phyloP scores from a whole-genome alignment of 2,113 vertebrate species.

The Ictidomys tridecemlineatus region DNA sequence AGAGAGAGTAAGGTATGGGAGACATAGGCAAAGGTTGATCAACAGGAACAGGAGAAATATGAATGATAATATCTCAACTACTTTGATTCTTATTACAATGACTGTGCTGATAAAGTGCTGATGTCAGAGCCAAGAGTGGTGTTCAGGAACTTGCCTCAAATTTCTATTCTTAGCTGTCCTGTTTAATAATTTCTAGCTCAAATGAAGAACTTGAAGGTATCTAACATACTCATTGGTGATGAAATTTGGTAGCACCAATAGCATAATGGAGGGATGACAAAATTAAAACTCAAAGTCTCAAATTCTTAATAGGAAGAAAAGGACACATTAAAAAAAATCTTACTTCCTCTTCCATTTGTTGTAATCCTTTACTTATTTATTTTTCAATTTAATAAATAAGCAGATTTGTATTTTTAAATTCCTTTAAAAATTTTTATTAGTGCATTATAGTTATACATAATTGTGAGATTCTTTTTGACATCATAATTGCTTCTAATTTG shows the following conservation, averaged over 20 bases:
- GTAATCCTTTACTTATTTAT: not conserved
- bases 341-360: not conserved
- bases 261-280: not conserved
- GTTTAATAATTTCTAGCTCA: not conserved
- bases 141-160: not conserved
- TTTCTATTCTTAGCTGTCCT: not conserved
- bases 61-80: not conserved
- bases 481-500: not conserved
- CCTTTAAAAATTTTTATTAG: too few species aligned
- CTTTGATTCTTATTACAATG: not conserved
- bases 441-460: too few species aligned
- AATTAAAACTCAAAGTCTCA: not conserved
- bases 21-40: not conserved
- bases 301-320: not conserved
- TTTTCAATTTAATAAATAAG: not conserved
- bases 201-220: not conserved
- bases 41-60: not conserved
- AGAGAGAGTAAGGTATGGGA: not conserved
- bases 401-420: not conserved
- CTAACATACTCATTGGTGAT: not conserved
- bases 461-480: too few species aligned
- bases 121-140: not conserved
- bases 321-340: not conserved
- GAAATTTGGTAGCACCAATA: not conserved
- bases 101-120: not conserved